Evolutionary conservation across 1,140 invertebrate genomes (phyloP), one percentile per base, ranked within the genome.

Genomic region (Penaeus japonicus): DNA sequence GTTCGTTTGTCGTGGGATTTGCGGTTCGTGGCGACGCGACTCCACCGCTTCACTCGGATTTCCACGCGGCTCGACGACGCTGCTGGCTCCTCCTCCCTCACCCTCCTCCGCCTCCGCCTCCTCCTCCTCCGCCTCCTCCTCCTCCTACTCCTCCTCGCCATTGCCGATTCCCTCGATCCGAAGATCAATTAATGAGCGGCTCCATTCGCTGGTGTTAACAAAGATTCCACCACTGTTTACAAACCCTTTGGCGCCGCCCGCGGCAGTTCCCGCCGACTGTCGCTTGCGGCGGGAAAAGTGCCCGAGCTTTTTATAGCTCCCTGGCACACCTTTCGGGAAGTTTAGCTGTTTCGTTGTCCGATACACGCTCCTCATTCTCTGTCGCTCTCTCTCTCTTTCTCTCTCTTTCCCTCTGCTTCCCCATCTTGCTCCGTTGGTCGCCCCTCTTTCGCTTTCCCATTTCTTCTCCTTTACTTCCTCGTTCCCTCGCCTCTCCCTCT

Each of bases 241-340:
- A 22, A 30, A 24, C 57, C 85, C 85, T 32, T 59, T 20, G 32
- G 85, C 57, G 39, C 20, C n/a, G 85, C 85, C 39, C 5, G 7
- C 18, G 62, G 85, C 85, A 47, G 53, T 80, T 87, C 78, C 85
- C 78, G 85, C 78, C 85, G 27, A 87, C 18, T 70, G 35, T 62
- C 59, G 85, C 85, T 87, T 39, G 54, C 32, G 85, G 85, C 85
- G 85, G 85, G 85, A 87, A 87, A 87, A 87, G 85, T 87, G 85
- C 85, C 77, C 78, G 78, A 39, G 85, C 78, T 87, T 87, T 87
- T 87, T 87, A 87, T 81, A 78, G 78, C 77, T 39, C 57, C 85
- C 32, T 78, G 78, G 80, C 85, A 86, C 85, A 62, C 62, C 85
- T 87, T 85, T 87, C 77, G 80, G 85, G 85, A 87, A 87, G 85